Evolutionary conservation across 2,113 vertebrate species (phyloP).

Genomic region (Mirza zaza): DNA sequence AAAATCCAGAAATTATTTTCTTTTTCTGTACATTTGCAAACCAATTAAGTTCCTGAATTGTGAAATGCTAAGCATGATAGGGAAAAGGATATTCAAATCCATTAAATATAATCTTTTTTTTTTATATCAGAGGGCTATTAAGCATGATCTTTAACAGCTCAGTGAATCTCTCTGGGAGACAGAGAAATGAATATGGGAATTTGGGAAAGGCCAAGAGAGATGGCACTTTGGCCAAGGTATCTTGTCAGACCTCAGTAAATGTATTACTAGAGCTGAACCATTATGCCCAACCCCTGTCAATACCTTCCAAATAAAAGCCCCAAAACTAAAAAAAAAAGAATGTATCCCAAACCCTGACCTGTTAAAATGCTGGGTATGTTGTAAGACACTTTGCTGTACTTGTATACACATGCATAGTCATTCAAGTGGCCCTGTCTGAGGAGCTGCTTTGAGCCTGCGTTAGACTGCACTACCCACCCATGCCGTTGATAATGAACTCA

Average conservation of each 20-base stretch:
- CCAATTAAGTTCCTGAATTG: slow-evolving; percentile 61
- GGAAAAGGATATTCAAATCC: slow-evolving; percentile 71
- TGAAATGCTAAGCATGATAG: slow-evolving; percentile 77
- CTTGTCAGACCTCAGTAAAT: slow-evolving; percentile 27
- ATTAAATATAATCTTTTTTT: slow-evolving; percentile 78
- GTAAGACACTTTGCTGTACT: not conserved
- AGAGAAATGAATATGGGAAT: slow-evolving; percentile 48
- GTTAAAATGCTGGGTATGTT: not conserved
- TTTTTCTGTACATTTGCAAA: slow-evolving; percentile 49
- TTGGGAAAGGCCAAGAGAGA: slow-evolving; percentile 63
- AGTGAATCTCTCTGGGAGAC: slow-evolving; percentile 67
- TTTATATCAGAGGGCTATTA: slow-evolving; percentile 79
- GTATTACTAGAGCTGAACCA: not conserved
- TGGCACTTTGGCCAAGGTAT: not conserved
- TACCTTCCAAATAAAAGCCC: not conserved
- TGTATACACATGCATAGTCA: not conserved
- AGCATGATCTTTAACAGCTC: slow-evolving; percentile 77
- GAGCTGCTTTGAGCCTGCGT: not conserved
- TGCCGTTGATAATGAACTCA: not conserved
- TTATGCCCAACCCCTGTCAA: not conserved
- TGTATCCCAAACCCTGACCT: not conserved
- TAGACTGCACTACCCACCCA: not conserved
- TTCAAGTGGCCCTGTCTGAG: not conserved
- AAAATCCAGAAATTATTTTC: slow-evolving; percentile 33
- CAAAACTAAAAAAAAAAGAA: too few species aligned